Percentiles rank a stretch among this genome's conserved stretches.
Evolutionary conservation across 2,888 invertebrate genomes (phyloP).

Genomic region (Thalpophila matura): DNA sequence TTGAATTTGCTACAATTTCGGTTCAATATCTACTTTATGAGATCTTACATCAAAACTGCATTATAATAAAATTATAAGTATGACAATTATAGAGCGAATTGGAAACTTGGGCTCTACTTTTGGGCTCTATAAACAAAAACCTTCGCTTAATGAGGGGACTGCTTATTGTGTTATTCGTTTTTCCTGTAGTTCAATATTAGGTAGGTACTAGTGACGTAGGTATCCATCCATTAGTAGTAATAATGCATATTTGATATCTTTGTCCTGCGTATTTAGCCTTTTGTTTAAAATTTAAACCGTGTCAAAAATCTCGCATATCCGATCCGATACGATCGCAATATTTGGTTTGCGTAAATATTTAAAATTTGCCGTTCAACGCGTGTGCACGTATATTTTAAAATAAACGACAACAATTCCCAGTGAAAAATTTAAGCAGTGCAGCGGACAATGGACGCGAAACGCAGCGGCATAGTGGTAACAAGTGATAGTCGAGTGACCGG

Average conservation of each 20-base stretch:
- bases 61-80: background rate
- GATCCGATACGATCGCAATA: slow-evolving; percentile 12
- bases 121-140: too few relatives aligned
- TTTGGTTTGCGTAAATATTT: slow-evolving; percentile 30
- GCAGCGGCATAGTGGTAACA: slow-evolving; percentile 53
- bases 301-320: background rate
- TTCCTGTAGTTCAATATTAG: background rate
- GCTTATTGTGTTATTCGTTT: background rate
- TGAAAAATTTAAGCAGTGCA: slow-evolving; percentile 48
- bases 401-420: slow-evolving; percentile 23
- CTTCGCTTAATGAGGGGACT: too few relatives aligned
- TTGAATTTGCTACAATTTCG: slow-evolving; percentile 17
- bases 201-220: background rate
- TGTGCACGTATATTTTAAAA: slow-evolving; percentile 26
- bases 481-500: slow-evolving; percentile 71
- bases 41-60: background rate
- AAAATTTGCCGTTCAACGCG: slow-evolving; percentile 8
- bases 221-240: background rate
- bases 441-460: slow-evolving; percentile 53
- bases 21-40: slow-evolving; percentile 3
- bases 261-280: background rate
- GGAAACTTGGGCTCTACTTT: too few relatives aligned
- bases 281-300: slow-evolving; percentile 18
- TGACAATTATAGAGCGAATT: too few relatives aligned
- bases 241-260: background rate